A percentile compares a stretch with the other conserved stretches of the same genome.
These are phyloP conservation scores for Palythoa caribaeorum DNA, from an alignment of 92 coral and sea anemone species.

Conservation along the genomic window DNA sequence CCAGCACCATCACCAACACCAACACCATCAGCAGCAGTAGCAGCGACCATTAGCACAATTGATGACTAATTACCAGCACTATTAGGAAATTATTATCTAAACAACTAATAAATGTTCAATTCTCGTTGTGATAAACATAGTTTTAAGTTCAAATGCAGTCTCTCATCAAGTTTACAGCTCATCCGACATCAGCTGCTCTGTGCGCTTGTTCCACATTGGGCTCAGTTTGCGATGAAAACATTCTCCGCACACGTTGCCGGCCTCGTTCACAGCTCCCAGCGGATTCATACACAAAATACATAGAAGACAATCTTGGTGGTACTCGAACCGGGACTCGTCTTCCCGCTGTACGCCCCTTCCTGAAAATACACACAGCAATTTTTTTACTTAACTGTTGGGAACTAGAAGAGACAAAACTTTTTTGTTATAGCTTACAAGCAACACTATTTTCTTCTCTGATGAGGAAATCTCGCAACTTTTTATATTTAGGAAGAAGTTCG, in stretches of 20 bases:
- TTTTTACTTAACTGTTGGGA: background rate
- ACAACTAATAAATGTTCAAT: background rate
- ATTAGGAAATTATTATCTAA: background rate
- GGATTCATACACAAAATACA: slow-evolving; percentile 30
- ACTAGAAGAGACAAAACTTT: too few relatives aligned
- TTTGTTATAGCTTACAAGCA: too few relatives aligned
- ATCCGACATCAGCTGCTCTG: slow-evolving; percentile 27
- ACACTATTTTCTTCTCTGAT: too few relatives aligned
- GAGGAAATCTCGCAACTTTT: too few relatives aligned
- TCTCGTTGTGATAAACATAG: background rate
- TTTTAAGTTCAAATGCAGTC: background rate
- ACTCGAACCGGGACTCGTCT: slow-evolving; percentile 13
- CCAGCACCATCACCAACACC: background rate
- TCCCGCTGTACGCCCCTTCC: slow-evolving; percentile 29
- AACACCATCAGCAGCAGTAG: background rate
- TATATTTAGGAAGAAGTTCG: too few relatives aligned
- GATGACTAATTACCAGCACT: background rate
- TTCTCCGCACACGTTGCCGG: slow-evolving; percentile 31
- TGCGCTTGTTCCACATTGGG: slow-evolving; percentile 3
- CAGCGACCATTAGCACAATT: background rate
- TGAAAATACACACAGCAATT: background rate
- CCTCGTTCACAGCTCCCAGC: slow-evolving; percentile 21
- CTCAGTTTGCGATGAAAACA: slow-evolving; percentile 30
- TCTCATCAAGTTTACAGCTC: background rate
- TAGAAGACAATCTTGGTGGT: slow-evolving; percentile 28